Percentiles rank a stretch among this genome's conserved stretches.
These are phyloP conservation scores for Globia sparganii DNA, from an alignment of 2,888 invertebrate genomes.

Conservation along the genomic window DNA sequence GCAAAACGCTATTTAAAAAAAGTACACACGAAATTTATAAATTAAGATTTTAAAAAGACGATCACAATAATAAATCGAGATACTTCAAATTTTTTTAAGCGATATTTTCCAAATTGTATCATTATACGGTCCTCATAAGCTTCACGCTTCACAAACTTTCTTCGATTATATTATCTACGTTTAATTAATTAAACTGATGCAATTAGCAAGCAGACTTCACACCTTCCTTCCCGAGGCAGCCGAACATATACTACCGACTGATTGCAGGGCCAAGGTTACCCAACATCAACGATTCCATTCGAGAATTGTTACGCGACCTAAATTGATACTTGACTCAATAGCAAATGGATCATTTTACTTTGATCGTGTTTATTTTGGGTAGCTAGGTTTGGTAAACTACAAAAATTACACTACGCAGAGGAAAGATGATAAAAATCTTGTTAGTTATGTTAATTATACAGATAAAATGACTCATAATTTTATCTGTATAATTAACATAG, in stretches of 20 bases:
- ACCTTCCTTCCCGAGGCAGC: not conserved
- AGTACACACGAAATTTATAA: not conserved
- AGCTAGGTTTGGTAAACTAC: not conserved
- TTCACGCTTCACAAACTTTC: not conserved
- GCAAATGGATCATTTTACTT: not conserved
- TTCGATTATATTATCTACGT: not conserved
- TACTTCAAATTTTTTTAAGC: not conserved
- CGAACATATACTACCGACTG: constrained; percentile 1
- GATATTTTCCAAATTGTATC: not conserved
- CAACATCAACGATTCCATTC: not conserved
- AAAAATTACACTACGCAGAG: not conserved
- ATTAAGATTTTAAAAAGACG: not conserved
- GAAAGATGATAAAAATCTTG: not conserved
- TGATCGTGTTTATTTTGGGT: not conserved
- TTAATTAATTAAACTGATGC: constrained; percentile 5
- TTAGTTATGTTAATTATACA: too few species aligned
- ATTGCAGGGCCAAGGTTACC: constrained; percentile 7
- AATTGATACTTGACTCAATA: not conserved
- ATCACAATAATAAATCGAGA: not conserved
- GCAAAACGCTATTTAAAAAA: not conserved
- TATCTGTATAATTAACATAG: not conserved
- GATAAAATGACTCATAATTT: not conserved
- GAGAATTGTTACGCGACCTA: not conserved
- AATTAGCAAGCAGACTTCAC: constrained; percentile 11
- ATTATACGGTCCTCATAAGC: not conserved